Percentiles rank a stretch among this genome's conserved stretches.
Conservation (phyloP, 2,888 invertebrate species). For the Cataglyphis cursor region DNA sequence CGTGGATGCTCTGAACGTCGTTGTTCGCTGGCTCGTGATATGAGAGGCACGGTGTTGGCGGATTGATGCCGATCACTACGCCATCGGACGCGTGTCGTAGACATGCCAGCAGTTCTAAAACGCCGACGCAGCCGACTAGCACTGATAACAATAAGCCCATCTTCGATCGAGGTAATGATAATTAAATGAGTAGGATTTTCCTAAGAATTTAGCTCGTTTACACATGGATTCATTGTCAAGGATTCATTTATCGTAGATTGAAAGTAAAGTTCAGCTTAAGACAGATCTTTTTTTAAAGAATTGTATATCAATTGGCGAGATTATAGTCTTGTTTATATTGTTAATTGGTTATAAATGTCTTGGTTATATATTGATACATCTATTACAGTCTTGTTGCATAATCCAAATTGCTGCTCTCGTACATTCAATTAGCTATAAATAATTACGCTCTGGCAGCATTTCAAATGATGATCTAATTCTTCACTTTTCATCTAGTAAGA, state of each 20-base stretch:
- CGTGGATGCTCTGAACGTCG: slow-evolving; percentile 78
- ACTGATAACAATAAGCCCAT: slow-evolving; percentile 93
- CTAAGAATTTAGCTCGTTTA: slow-evolving; percentile 7
- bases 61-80: slow-evolving; percentile 73
- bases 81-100: slow-evolving; percentile 80
- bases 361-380: not conserved
- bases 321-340: not conserved
- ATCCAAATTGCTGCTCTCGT: not conserved
- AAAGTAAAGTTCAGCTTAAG: not conserved
- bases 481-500: slow-evolving; percentile 29
- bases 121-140: slow-evolving; percentile 92
- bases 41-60: slow-evolving; percentile 77
- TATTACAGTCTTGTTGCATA: slow-evolving; percentile 21
- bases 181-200: not conserved
- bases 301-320: not conserved
- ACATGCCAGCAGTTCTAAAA: slow-evolving; percentile 90
- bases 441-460: slow-evolving; percentile 39
- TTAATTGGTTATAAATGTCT: not conserved
- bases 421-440: slow-evolving; percentile 50
- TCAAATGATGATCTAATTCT: slow-evolving; percentile 44
- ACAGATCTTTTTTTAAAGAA: not conserved
- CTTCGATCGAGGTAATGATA: slow-evolving; percentile 68
- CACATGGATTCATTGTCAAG: not conserved
- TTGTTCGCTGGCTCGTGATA: slow-evolving; percentile 70
- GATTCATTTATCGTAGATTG: not conserved